phyloP scores from a whole-genome alignment of 2,113 vertebrate species.

The Caranx ignobilis region DNA sequence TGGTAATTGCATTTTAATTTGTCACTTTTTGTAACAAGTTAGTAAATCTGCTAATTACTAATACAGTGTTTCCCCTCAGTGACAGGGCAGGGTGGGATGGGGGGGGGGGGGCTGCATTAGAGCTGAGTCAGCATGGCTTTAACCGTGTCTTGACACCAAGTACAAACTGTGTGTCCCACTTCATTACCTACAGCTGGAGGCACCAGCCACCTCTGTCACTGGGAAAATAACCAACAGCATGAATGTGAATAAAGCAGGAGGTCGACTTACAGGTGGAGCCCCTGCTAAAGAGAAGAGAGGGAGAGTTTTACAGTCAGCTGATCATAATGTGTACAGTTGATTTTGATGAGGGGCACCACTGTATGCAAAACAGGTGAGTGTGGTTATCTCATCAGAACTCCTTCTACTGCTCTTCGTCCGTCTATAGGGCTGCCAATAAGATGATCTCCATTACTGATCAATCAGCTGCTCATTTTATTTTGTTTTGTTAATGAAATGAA shows the following conservation, averaged over 20 bases:
- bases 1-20: conserved; percentile 14
- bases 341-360: background rate
- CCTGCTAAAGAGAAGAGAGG: background rate
- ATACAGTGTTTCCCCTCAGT: background rate
- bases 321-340: conserved; percentile 9
- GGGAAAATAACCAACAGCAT: background rate
- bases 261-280: background rate
- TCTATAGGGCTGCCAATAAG: background rate
- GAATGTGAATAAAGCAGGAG: background rate
- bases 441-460: background rate
- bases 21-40: conserved; percentile 7
- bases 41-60: conserved; percentile 16
- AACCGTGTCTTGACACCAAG: background rate
- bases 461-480: background rate
- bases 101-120: background rate
- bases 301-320: conserved; percentile 1
- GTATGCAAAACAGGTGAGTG: background rate
- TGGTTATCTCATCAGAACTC: background rate
- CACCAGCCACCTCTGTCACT: background rate
- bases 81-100: background rate
- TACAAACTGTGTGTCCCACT: background rate
- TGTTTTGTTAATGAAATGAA: background rate
- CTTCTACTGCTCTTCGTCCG: background rate
- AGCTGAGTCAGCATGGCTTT: conserved; percentile 28
- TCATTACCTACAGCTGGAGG: conserved; percentile 3